Evolutionary conservation across 1,140 invertebrate species (phyloP).

Genomic region (Aphaenogaster ashmeadi): DNA sequence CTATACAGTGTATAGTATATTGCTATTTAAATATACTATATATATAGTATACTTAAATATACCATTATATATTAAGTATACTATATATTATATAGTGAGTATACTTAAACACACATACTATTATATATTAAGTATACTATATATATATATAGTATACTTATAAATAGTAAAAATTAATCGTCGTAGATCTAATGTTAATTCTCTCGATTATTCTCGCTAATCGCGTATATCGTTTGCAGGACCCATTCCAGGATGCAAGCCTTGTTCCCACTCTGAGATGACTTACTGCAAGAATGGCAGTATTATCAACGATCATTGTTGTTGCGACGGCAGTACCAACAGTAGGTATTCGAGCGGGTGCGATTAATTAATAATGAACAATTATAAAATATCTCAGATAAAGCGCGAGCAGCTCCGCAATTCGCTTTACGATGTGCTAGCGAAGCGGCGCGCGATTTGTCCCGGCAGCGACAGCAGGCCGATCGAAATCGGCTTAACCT

Average conservation of each 20-base stretch:
- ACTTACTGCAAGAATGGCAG: conserved; percentile 89
- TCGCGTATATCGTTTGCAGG: conserved; percentile 81
- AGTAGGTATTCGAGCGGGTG: conserved; percentile 73
- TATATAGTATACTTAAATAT: too few species aligned
- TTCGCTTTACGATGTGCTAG: neutral
- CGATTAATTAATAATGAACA: neutral
- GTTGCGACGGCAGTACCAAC: conserved; percentile 88
- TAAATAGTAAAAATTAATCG: too few species aligned
- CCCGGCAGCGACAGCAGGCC: conserved; percentile 11
- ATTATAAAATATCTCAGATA: neutral
- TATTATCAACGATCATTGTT: conserved; percentile 91
- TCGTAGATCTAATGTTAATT: neutral
- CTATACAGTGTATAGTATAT: too few species aligned
- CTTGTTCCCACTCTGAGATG: conserved; percentile 89
- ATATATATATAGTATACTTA: too few species aligned
- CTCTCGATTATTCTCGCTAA: conserved; percentile 11
- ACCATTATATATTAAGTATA: too few species aligned
- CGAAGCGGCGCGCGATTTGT: conserved; percentile 11
- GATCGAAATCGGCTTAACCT: conserved; percentile 34
- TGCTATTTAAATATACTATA: too few species aligned
- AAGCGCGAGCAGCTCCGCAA: neutral
- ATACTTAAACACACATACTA: too few species aligned
- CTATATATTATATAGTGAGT: too few species aligned
- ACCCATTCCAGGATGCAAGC: conserved; percentile 89
- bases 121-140: too few species aligned